Evolutionary conservation across 2,113 vertebrate species (phyloP), one percentile per base, ranked within the genome.

Genomic region (Abramis brama): DNA sequence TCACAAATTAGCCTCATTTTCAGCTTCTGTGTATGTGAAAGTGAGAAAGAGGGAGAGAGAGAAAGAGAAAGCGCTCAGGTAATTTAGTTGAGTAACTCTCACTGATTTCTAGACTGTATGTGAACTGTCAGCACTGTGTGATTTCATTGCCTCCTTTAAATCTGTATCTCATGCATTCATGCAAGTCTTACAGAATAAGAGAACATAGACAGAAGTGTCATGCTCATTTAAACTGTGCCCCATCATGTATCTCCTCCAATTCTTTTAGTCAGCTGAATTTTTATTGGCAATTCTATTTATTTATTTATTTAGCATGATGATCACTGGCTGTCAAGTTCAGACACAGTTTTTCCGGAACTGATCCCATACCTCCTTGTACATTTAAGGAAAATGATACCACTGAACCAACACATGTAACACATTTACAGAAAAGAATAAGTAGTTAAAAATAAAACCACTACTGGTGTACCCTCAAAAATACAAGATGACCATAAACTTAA

Each of bases 1-100:
- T 91, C 87, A 80, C 90, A 94, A 94, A 94, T 93, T 87, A 95
- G 94, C 92, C 91, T 84, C 87, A 89, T 82, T 90, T 87, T 92
- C 92, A 92, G 90, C 91, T 87, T 85, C 45, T 70, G 55, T 78
- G 45, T 30, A 50, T 55, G 62, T 27, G 62, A 71, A 39, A 77
- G 80, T 45, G 62, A 87, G 74, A 83, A 43, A 70, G 25, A 71
- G 47, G 27, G 59, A 21, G 45, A 36, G 83, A 76, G 70, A 76
- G 70, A 87, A 47, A n/a, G n/a, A 80, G 79, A 87, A 47, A 57
- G 66, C 9, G 39, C 84, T 74, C 86, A 71, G 52, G 33, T 83
- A 43, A 84, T 80, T 85, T 84, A 62, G 79, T 74, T 75, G 77
- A 76, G 77, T 82, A 79, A 43, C 23, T 62, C 27, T n/a, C 8